phyloP scores from a whole-genome alignment of 1,140 invertebrate genomes.

The Ooceraea biroi region DNA sequence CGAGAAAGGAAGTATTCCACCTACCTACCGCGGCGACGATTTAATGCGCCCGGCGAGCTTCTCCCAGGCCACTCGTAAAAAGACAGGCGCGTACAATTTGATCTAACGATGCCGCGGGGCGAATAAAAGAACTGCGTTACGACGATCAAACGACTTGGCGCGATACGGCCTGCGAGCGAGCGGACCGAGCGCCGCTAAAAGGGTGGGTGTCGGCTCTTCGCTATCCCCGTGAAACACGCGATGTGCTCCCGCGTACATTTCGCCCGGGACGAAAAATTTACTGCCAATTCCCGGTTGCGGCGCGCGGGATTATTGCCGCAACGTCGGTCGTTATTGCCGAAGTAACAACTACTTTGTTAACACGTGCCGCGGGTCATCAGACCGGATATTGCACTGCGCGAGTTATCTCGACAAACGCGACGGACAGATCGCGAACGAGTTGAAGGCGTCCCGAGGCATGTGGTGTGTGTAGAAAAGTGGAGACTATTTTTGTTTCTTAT shows the following conservation, averaged over 20 bases:
- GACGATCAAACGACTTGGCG: constrained; percentile 60
- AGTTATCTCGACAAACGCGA: constrained; percentile 24
- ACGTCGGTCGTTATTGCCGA: constrained; percentile 45
- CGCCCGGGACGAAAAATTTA: constrained; percentile 49
- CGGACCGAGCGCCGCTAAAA: constrained; percentile 36
- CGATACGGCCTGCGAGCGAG: constrained; percentile 49
- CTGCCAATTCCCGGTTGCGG: constrained; percentile 52
- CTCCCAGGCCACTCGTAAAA: constrained; percentile 51
- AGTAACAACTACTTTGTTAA: constrained; percentile 57
- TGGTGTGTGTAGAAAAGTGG: not conserved
- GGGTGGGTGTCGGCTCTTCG: constrained; percentile 50
- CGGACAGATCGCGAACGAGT: not conserved
- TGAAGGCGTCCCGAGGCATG: too few relatives aligned
- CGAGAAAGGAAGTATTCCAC: not conserved
- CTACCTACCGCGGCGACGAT: constrained; percentile 17
- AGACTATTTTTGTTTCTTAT: not conserved
- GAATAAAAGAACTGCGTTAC: constrained; percentile 65
- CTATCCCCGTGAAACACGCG: constrained; percentile 55
- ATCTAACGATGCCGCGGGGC: constrained; percentile 61
- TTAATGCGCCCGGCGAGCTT: constrained; percentile 42
- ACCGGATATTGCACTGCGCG: constrained; percentile 30
- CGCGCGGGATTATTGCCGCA: constrained; percentile 50
- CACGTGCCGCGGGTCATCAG: constrained; percentile 34
- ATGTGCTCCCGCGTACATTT: constrained; percentile 32
- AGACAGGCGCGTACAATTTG: constrained; percentile 59